Percentiles rank a stretch among this genome's conserved stretches.
Evolutionary conservation across 2,797 vertebrate genomes (phyloP).

Genomic region (Eupleurogrammus muticus): DNA sequence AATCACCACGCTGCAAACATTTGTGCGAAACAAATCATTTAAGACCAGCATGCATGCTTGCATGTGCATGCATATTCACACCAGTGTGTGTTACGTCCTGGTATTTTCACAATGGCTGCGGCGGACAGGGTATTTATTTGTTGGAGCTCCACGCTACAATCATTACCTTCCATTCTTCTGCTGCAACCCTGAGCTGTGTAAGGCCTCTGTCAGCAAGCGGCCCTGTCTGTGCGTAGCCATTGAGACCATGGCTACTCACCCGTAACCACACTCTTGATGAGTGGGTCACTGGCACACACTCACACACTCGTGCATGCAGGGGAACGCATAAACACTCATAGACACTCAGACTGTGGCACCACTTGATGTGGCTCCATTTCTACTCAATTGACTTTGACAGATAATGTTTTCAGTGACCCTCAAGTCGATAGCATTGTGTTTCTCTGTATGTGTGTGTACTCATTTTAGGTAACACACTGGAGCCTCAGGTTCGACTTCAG

Average conservation of each 20-base stretch:
- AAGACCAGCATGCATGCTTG: constrained; percentile 31
- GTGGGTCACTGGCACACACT: constrained; percentile 69
- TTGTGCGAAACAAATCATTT: neutral
- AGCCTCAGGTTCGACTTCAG: constrained; percentile 26
- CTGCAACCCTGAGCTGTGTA: constrained; percentile 49
- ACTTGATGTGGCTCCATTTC: constrained; percentile 61
- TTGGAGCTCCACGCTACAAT: constrained; percentile 37
- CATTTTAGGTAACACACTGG: constrained; percentile 15
- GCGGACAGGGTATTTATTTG: constrained; percentile 58
- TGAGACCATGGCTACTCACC: constrained; percentile 73
- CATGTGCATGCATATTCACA: constrained; percentile 43
- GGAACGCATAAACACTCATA: constrained; percentile 64
- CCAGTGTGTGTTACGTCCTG: constrained; percentile 46
- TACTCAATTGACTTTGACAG: constrained; percentile 50
- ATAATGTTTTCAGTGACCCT: constrained; percentile 64
- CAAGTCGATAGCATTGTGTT: constrained; percentile 26
- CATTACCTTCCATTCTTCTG: constrained; percentile 40
- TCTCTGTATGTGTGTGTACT: constrained; percentile 20
- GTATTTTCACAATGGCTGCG: constrained; percentile 64
- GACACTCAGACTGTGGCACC: constrained; percentile 29
- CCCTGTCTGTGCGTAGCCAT: constrained; percentile 46
- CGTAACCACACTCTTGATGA: constrained; percentile 65
- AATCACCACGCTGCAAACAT: constrained; percentile 27
- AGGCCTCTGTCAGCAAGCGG: constrained; percentile 48
- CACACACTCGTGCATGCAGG: constrained; percentile 66